Evolutionary conservation across 2,113 vertebrate genomes (phyloP).

Genomic region (Tyrannus savana): DNA sequence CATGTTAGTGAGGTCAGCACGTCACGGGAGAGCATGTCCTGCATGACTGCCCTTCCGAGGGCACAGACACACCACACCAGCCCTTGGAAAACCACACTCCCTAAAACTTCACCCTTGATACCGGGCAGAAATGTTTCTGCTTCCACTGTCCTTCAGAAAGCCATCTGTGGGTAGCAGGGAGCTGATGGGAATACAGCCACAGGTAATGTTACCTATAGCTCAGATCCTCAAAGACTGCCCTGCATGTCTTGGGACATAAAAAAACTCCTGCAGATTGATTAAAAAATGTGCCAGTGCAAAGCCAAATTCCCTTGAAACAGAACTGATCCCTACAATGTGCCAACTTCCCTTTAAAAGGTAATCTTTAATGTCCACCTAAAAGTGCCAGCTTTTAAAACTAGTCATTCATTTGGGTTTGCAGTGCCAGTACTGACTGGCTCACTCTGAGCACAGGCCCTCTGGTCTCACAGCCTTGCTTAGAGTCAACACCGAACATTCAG

Average conservation of each 20-base stretch:
- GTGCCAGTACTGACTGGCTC: not conserved
- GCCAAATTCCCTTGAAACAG: not conserved
- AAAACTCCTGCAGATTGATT: not conserved
- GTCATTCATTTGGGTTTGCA: not conserved
- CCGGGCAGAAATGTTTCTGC: not conserved
- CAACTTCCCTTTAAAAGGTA: not conserved
- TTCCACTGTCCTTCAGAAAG: not conserved
- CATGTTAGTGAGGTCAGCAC: fast-evolving
- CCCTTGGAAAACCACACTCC: not conserved
- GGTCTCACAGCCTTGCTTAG: not conserved
- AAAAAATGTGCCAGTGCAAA: not conserved
- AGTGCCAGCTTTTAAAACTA: not conserved
- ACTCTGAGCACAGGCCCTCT: not conserved
- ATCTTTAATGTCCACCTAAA: not conserved
- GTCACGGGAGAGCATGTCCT: fast-evolving
- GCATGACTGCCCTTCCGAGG: fast-evolving
- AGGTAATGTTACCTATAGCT: not conserved
- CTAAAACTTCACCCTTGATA: not conserved
- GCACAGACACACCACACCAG: not conserved
- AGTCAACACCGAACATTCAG: not conserved
- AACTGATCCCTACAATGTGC: not conserved
- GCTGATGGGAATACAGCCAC: fast-evolving
- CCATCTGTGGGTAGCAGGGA: not conserved
- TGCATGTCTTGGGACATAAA: not conserved
- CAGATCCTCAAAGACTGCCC: not conserved